Evolutionary conservation across 2,113 vertebrate genomes (phyloP).

Genomic region (Percina caprodes): DNA sequence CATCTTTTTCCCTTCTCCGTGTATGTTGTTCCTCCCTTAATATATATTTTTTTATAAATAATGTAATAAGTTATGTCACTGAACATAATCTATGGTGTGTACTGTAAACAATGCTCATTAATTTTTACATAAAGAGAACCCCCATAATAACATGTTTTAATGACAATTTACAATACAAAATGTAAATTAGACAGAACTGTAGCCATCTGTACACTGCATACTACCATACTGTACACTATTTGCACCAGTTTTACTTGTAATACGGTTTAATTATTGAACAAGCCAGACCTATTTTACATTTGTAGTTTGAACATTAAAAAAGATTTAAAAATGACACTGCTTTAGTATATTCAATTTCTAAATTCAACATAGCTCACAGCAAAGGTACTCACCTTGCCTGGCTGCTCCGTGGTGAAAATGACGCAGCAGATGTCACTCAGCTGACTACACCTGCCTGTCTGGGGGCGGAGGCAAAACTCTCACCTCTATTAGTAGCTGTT

Average conservation of each 20-base stretch:
- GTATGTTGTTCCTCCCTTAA: slow-evolving; percentile 15
- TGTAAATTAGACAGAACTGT: background rate
- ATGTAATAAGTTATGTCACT: too few relatives aligned
- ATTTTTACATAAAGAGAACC: background rate
- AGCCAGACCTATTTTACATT: background rate
- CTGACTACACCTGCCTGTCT: slow-evolving; percentile 8
- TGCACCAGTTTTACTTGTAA: background rate
- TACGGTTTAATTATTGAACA: background rate
- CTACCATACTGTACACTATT: background rate
- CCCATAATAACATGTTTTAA: background rate
- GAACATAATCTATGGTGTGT: background rate
- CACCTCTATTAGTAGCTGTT: background rate
- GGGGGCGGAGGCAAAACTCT: slow-evolving; percentile 45
- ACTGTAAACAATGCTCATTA: background rate
- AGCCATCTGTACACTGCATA: too few relatives aligned
- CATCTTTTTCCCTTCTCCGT: background rate
- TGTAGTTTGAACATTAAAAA: background rate
- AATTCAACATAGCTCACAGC: background rate
- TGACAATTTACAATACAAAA: background rate
- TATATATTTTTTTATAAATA: too few relatives aligned
- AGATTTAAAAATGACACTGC: too few relatives aligned
- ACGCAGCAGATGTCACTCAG: background rate
- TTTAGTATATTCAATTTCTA: background rate
- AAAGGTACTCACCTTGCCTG: slow-evolving; percentile 54
- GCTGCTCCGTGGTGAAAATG: slow-evolving; percentile 18